Conservation (phyloP, 2,113 vertebrate genomes). For the Ophthalmotilapia sp. region DNA sequence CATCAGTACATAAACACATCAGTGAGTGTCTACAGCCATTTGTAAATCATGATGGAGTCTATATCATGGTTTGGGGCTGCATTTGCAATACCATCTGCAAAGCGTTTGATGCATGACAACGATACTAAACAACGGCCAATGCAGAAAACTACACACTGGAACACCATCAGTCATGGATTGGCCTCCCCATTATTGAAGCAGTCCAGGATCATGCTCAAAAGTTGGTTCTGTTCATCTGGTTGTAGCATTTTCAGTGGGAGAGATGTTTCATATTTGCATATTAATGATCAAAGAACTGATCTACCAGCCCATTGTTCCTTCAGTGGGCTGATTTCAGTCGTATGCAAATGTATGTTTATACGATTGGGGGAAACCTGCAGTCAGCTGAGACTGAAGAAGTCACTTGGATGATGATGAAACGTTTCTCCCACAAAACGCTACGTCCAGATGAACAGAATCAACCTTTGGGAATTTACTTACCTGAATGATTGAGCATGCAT, state of each 20-base stretch:
- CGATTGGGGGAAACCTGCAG: background rate
- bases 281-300: background rate
- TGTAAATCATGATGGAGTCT: background rate
- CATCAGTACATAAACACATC: background rate
- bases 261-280: background rate
- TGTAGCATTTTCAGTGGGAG: background rate
- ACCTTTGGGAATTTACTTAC: background rate
- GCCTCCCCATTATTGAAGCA: background rate
- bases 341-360: background rate
- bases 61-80: rapidly evolving
- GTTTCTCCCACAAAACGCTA: background rate
- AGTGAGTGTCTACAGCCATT: background rate
- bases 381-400: background rate
- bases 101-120: background rate
- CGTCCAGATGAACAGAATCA: background rate
- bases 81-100: background rate
- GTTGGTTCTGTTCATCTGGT: background rate
- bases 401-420: rapidly evolving
- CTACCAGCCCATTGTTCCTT: rapidly evolving
- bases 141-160: rapidly evolving
- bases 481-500: background rate
- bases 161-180: background rate
- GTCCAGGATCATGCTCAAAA: background rate
- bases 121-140: rapidly evolving
- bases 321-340: background rate